Conservation (phyloP, 1,140 invertebrate species). For the Anthonomus grandis region DNA sequence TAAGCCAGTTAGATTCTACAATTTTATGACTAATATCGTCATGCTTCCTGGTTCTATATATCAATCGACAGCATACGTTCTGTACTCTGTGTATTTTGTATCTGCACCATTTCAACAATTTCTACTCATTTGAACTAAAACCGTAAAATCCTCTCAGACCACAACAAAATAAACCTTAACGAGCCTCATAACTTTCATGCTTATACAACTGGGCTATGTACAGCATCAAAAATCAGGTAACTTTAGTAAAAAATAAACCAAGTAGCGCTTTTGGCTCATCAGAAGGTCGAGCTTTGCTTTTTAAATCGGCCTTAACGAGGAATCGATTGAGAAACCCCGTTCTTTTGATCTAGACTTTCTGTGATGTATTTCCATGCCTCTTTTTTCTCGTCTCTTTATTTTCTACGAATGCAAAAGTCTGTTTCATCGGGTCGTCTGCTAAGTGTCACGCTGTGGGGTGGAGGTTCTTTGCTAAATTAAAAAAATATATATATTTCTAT, state of each 20-base stretch:
- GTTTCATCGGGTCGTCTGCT: neutral
- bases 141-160: too few species aligned
- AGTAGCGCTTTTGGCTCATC: neutral
- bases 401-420: neutral
- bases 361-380: neutral
- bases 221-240: neutral
- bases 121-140: too few species aligned
- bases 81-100: too few species aligned
- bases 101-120: too few species aligned
- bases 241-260: conserved; percentile 2
- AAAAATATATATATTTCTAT: neutral
- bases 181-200: too few species aligned
- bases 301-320: conserved; percentile 9
- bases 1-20: too few species aligned
- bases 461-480: neutral
- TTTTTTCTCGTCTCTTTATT: conserved; percentile 3
- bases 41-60: too few species aligned
- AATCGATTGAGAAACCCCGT: conserved; percentile 9
- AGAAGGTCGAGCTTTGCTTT: conserved; percentile 7
- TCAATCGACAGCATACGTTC: too few species aligned
- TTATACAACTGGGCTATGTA: too few species aligned
- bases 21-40: too few species aligned
- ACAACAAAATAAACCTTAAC: too few species aligned
- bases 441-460: neutral
- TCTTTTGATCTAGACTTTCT: conserved; percentile 11